Evolutionary conservation across 2,888 invertebrate species (phyloP).

Genomic region (Trimorus sp.): DNA sequence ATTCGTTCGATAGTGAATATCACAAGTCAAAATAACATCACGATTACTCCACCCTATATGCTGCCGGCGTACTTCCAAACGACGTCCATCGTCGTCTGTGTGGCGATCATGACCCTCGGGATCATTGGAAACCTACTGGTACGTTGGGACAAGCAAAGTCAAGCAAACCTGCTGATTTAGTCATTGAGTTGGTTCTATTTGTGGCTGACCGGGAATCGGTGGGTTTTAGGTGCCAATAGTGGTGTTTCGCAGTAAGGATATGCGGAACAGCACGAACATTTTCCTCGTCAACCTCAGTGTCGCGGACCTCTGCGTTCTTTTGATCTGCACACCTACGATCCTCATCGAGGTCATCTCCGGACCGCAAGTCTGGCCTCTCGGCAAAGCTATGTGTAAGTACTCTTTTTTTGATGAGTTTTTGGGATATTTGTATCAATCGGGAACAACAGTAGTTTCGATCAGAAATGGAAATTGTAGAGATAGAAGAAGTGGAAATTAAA

Average conservation of each 20-base stretch:
- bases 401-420: no score
- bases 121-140: conserved; percentile 96
- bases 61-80: conserved; percentile 93
- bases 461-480: no score
- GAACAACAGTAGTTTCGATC: no score
- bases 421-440: no score
- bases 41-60: conserved; percentile 75
- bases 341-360: conserved; percentile 96
- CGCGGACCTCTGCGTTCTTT: conserved; percentile 94
- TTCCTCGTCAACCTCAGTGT: conserved; percentile 96
- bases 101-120: conserved; percentile 93
- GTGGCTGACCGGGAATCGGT: no score
- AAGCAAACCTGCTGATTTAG: background rate
- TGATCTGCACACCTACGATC: conserved; percentile 96
- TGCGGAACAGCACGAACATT: conserved; percentile 97
- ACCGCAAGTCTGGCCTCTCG: conserved; percentile 96
- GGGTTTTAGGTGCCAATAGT: conserved; percentile 88
- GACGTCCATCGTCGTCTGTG: conserved; percentile 94
- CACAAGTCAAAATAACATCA: conserved; percentile 44
- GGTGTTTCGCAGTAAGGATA: conserved; percentile 94
- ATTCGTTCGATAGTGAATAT: conserved; percentile 34
- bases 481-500: no score
- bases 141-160: conserved; percentile 16
- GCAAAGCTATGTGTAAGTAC: conserved; percentile 94
- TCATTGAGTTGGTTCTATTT: no score